phyloP scores from a whole-genome alignment of 2,888 invertebrate species.

The Empis stercorea region DNA sequence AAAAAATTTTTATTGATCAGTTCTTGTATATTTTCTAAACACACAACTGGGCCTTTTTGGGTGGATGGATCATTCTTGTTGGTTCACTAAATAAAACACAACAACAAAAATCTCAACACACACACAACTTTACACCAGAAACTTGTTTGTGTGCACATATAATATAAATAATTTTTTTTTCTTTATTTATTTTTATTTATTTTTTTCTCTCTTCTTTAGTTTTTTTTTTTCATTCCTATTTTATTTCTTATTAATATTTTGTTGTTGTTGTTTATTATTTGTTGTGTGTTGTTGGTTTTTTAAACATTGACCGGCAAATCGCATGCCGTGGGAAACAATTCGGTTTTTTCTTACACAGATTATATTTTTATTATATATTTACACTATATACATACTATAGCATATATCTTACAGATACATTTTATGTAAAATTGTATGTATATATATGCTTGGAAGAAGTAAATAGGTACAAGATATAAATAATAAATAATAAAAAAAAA shows the following conservation, averaged over 20 bases:
- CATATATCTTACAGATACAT: not conserved
- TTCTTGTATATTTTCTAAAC: too few relatives aligned
- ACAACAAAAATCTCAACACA: not conserved
- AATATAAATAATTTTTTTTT: constrained; percentile 17
- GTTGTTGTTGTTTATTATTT: not conserved
- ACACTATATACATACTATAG: not conserved
- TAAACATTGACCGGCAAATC: constrained; percentile 39
- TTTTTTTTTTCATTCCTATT: constrained; percentile 2
- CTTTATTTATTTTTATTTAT: constrained; percentile 11
- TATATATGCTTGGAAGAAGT: not conserved
- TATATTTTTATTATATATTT: not conserved
- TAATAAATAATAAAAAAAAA: too few relatives aligned
- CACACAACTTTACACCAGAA: not conserved
- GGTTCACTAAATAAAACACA: too few relatives aligned
- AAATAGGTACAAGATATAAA: not conserved
- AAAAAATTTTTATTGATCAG: not conserved
- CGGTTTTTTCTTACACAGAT: constrained; percentile 27
- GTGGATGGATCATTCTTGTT: too few relatives aligned
- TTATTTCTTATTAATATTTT: not conserved
- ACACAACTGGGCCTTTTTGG: too few relatives aligned
- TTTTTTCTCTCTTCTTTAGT: not conserved
- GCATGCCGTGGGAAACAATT: constrained; percentile 41
- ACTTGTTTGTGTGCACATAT: too few relatives aligned
- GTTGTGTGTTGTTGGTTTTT: constrained; percentile 5
- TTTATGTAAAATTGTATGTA: not conserved